These are phyloP conservation scores for Schizothorax lantsangensis DNA, from an alignment of 2,797 vertebrate genomes.

Conservation along the genomic window DNA sequence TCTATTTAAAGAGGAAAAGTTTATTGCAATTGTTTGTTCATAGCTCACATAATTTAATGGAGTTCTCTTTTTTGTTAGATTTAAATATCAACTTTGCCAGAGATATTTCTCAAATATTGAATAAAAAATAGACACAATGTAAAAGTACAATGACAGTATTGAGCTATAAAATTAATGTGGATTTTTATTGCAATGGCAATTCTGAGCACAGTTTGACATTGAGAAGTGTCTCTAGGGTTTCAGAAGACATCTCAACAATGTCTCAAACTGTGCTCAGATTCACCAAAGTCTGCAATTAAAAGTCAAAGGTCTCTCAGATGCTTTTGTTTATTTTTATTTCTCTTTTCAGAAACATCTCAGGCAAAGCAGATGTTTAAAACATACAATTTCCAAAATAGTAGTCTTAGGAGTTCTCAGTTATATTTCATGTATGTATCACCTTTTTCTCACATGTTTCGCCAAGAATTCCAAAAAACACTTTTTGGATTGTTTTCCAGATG, in stretches of 20 bases:
- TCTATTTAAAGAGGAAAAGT: not conserved
- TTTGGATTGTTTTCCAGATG: not conserved
- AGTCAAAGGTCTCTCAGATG: not conserved
- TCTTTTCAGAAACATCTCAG: not conserved
- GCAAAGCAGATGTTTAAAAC: not conserved
- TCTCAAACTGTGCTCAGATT: constrained; percentile 11
- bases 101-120: not conserved
- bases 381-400: not conserved
- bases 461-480: not conserved
- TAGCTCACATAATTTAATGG: not conserved
- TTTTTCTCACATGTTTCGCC: not conserved
- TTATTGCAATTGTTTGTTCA: not conserved
- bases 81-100: not conserved
- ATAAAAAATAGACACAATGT: not conserved
- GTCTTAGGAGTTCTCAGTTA: not conserved
- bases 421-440: not conserved
- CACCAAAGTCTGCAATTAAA: not conserved
- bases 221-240: not conserved
- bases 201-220: not conserved
- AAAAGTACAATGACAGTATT: not conserved
- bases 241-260: not conserved
- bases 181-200: not conserved
- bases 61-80: not conserved
- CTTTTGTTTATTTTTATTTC: not conserved
- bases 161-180: not conserved